A percentile compares a stretch with the other conserved stretches of the same genome.
phyloP scores from a whole-genome alignment of 2,113 vertebrate species.

The Blennius ocellaris region DNA sequence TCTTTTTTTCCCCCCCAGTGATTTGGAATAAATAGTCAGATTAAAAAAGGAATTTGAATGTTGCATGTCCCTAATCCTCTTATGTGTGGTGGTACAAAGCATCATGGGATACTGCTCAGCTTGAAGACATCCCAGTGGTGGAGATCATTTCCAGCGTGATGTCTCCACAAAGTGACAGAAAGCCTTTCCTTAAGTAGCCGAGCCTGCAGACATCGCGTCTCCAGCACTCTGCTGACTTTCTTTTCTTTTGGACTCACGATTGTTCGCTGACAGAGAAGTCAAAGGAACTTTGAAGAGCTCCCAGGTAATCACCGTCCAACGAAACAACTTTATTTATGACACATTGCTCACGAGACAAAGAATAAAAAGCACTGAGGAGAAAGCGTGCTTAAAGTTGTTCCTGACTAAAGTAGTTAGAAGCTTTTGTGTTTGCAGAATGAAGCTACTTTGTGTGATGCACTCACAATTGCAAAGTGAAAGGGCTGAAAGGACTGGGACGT shows the following conservation, averaged over 20 bases:
- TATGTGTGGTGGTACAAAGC: neutral
- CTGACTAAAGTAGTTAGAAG: neutral
- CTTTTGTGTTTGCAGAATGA: neutral
- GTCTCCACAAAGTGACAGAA: too few species aligned
- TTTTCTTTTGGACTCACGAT: neutral
- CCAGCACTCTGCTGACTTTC: neutral
- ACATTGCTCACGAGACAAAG: neutral
- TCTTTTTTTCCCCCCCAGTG: too few species aligned
- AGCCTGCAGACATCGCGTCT: neutral
- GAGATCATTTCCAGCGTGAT: too few species aligned
- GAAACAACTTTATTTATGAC: neutral
- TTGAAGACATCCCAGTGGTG: too few species aligned
- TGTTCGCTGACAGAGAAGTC: neutral
- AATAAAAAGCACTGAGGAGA: neutral
- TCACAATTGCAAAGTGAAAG: neutral
- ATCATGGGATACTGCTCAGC: neutral
- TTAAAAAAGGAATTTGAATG: too few species aligned
- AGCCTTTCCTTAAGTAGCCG: too few species aligned
- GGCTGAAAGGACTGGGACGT: neutral
- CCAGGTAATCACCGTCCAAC: neutral
- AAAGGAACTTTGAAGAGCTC: neutral
- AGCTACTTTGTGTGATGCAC: neutral
- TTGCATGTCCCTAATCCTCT: neutral
- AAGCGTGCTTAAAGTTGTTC: neutral
- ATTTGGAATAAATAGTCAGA: too few species aligned